These are phyloP conservation scores for Tholera decimalis DNA, from an alignment of 2,888 invertebrate species.

Conservation along the genomic window DNA sequence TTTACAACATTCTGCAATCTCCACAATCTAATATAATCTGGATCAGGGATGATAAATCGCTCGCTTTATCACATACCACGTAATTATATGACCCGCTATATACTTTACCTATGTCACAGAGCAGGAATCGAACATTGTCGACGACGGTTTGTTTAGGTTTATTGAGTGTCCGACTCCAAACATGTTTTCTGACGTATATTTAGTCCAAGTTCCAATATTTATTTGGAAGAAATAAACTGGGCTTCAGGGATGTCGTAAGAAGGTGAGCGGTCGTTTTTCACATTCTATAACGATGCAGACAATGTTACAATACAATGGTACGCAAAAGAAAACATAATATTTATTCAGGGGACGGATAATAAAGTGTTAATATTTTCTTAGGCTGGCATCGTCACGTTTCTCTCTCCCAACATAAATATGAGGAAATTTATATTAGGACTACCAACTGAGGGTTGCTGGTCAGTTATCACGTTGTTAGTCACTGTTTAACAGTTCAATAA, in stretches of 20 bases:
- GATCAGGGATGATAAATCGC: slow-evolving; percentile 35
- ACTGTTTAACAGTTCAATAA: slow-evolving; percentile 24
- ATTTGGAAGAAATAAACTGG: slow-evolving; percentile 44
- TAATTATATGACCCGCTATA: slow-evolving; percentile 22
- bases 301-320: slow-evolving; percentile 5
- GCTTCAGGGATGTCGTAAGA: slow-evolving; percentile 21
- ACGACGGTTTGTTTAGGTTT: slow-evolving; percentile 35
- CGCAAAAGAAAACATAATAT: slow-evolving; percentile 24
- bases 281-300: slow-evolving; percentile 4
- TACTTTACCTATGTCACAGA: slow-evolving; percentile 33
- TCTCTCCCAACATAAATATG: slow-evolving; percentile 17
- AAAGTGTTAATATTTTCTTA: slow-evolving; percentile 42
- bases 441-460: slow-evolving; percentile 11
- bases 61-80: slow-evolving; percentile 21
- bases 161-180: slow-evolving; percentile 46
- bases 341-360: slow-evolving; percentile 18
- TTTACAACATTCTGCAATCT: slow-evolving; percentile 36
- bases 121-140: slow-evolving; percentile 28
- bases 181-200: slow-evolving; percentile 37
- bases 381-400: slow-evolving; percentile 1
- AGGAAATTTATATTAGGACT: slow-evolving; percentile 11
- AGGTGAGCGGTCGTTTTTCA: slow-evolving; percentile 37
- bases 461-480: slow-evolving; percentile 30
- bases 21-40: slow-evolving; percentile 31
- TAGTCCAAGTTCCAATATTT: no score